These are phyloP conservation scores for Daboia siamensis DNA, from an alignment of 2,113 vertebrate species.

Conservation along the genomic window DNA sequence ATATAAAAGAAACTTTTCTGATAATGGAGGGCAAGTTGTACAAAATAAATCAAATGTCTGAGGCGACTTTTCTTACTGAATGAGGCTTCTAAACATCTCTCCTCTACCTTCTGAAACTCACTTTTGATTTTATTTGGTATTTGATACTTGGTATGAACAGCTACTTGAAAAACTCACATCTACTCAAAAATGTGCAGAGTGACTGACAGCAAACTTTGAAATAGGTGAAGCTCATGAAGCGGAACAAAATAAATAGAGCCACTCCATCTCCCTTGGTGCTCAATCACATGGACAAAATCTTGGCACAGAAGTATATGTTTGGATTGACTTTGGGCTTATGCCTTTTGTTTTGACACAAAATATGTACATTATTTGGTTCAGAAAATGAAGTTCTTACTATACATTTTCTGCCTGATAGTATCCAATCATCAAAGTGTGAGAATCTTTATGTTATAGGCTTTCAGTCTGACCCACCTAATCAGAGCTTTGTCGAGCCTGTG, in stretches of 20 bases:
- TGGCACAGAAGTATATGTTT: slow-evolving; percentile 2
- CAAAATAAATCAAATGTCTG: neutral
- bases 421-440: slow-evolving; percentile 1
- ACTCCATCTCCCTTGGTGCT: neutral
- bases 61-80: neutral
- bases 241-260: slow-evolving; percentile 7
- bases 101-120: neutral
- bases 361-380: neutral
- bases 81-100: neutral
- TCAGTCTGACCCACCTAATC: neutral
- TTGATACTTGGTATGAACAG: neutral
- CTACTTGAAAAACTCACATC: neutral
- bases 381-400: slow-evolving; percentile 3
- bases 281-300: slow-evolving; percentile 11
- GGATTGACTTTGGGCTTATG: slow-evolving; percentile 2
- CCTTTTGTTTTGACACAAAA: slow-evolving; percentile 3
- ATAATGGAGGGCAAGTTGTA: neutral
- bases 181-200: slow-evolving; percentile 28
- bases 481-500: neutral
- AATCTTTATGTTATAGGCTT: neutral
- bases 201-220: slow-evolving; percentile 21
- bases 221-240: slow-evolving; percentile 2
- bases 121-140: neutral
- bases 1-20: neutral
- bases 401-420: neutral